A percentile compares a stretch with the other conserved stretches of the same genome.
Conservation (phyloP, 2,113 vertebrate species). For the Rhinolophus ferrumequinum region DNA sequence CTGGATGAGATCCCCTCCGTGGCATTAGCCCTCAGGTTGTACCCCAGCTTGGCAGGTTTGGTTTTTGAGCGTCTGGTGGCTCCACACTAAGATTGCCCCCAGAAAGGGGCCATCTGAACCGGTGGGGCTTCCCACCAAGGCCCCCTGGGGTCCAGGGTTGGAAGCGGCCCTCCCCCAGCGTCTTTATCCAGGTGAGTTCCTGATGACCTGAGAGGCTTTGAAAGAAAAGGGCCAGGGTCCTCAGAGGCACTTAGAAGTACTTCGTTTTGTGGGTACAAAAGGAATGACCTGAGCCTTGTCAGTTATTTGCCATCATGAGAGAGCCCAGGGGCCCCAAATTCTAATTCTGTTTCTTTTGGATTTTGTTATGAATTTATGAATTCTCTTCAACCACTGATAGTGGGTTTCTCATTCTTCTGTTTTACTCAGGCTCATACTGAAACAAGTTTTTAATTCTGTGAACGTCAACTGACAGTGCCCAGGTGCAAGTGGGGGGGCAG, state of each 20-base stretch:
- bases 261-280: background rate
- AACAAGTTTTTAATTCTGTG: constrained; percentile 1
- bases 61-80: background rate
- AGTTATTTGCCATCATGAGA: background rate
- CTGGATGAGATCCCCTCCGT: background rate
- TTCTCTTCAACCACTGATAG: background rate
- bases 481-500: background rate
- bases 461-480: background rate
- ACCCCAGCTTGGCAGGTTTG: background rate
- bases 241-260: background rate
- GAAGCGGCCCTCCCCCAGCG: background rate
- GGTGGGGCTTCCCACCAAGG: background rate
- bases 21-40: background rate
- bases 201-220: background rate
- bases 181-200: background rate
- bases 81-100: background rate
- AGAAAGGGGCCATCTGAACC: background rate
- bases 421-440: constrained; percentile 41
- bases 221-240: background rate
- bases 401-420: background rate
- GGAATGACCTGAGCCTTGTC: background rate
- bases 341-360: background rate
- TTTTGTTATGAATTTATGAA: background rate
- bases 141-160: background rate
- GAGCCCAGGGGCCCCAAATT: background rate